These are phyloP conservation scores for Echinometra lucunter DNA, from an alignment of 53 echinoderm and acorn worm genomes.

Conservation along the genomic window DNA sequence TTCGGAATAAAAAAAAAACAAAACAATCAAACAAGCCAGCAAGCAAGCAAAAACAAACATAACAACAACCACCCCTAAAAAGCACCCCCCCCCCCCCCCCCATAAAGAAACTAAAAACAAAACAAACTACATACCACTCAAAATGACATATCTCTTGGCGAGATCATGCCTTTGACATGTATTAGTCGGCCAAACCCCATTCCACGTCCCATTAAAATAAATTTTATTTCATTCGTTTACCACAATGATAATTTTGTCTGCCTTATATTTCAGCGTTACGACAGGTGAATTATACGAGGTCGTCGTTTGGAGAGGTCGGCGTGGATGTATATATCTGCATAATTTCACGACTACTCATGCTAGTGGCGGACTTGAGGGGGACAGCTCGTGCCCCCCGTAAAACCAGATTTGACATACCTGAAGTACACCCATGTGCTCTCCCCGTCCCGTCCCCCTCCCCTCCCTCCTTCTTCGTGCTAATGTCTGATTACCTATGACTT, in stretches of 20 bases:
- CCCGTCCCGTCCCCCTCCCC: no score
- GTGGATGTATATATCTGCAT: neutral
- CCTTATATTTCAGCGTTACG: neutral
- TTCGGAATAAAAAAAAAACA: no score
- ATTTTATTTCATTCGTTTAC: neutral
- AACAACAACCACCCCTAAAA: no score
- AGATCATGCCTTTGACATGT: neutral
- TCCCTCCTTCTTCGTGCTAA: no score
- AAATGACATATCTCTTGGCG: neutral
- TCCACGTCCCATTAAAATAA: neutral
- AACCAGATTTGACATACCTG: no score
- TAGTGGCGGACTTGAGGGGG: neutral
- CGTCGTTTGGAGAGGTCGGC: neutral
- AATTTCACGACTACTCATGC: neutral
- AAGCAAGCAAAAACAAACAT: no score
- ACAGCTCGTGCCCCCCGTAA: neutral
- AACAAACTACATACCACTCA: neutral
- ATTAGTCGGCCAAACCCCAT: neutral
- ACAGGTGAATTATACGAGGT: slow-evolving; percentile 14
- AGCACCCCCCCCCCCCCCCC: no score
- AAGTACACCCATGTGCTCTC: no score
- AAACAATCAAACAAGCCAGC: no score
- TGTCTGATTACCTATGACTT: no score
- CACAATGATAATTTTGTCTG: neutral
- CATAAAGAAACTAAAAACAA: no score